Base-by-base conservation (phyloP, 2,888 invertebrate species). In the Hyposoter dolosus region DNA sequence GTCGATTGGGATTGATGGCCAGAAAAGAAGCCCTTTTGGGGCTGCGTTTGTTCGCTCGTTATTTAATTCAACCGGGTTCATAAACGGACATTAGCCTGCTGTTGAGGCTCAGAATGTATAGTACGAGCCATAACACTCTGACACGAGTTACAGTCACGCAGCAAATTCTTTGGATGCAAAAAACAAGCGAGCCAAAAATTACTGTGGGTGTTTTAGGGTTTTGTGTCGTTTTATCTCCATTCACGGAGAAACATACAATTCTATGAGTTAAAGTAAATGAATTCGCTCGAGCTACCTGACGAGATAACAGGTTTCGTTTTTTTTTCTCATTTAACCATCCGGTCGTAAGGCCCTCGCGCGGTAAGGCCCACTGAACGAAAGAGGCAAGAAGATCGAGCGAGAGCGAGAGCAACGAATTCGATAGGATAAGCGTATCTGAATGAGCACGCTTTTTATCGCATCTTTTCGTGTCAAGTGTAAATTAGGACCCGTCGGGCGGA, bases 391-490 rank as follows among this genome's bases (percentile, higher is more conserved):
- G 35, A 72, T 15, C 35, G 17, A 75, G 74, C 45, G 50, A 74
- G 35, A 75, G 47, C 43, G 71, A 82, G 56, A 76, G 77, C 32
- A n/a, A 86, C 83, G 79, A 84, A 84, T 82, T 43, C 84, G 82
- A 84, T 47, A 74, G 90, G 89, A 90, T 89, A 90, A 89, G 87
- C 88, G 89, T 92, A 92, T 92, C 91, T 91, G 89, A 88, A 89
- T 87, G 90, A 89, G 89, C 86, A 83, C 85, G 88, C 89, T 92
- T 92, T 87, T 87, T 87, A 88, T 88, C 88, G 78, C 75, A 76
- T 90, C 91, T 89, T 85, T 87, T 87, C 90, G 89, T 90, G 90
- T 90, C 91, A 91, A 90, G 92, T 92, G 92, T 92, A 91, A 91
- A 92, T 90, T 89, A 89, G 89, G 28, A 68, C 40, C 32, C 56